These are phyloP conservation scores for Stichodactyla helianthus DNA, from an alignment of 64 coral and sea anemone species.

Conservation along the genomic window DNA sequence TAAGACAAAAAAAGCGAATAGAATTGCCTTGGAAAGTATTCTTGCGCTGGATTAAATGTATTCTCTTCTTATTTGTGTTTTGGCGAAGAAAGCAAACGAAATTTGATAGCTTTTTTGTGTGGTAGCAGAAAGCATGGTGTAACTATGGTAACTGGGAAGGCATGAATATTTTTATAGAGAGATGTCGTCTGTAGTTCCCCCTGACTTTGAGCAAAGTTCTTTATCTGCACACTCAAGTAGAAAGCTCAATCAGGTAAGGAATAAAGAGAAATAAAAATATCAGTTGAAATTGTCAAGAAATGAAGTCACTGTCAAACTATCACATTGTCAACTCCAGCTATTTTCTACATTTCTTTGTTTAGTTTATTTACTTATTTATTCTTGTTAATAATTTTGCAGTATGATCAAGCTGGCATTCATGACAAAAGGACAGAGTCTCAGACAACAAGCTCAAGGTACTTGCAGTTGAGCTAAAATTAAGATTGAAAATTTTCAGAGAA, in stretches of 20 bases:
- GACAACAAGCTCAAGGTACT: neutral
- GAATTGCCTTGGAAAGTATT: neutral
- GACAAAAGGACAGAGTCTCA: neutral
- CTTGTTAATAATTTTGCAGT: neutral
- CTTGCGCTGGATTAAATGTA: neutral
- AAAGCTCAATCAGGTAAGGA: neutral
- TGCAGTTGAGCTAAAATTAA: neutral
- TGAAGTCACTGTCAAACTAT: neutral
- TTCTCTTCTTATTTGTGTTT: neutral
- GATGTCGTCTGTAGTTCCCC: neutral
- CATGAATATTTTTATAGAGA: neutral
- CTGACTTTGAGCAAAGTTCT: neutral
- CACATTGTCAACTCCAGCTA: neutral
- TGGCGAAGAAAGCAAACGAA: neutral
- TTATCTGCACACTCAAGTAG: neutral
- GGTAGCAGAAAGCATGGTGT: neutral
- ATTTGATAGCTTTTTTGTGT: neutral
- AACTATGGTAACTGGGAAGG: neutral
- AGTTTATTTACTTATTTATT: neutral
- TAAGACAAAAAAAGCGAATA: neutral
- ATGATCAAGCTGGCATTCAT: neutral
- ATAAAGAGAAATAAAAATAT: neutral
- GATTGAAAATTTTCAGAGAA: no score
- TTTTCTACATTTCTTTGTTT: neutral
- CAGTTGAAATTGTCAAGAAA: neutral